Percentiles rank a stretch among this genome's conserved stretches.
Conservation (phyloP, 2,888 invertebrate species). For the Metopia argyrocephala region DNA sequence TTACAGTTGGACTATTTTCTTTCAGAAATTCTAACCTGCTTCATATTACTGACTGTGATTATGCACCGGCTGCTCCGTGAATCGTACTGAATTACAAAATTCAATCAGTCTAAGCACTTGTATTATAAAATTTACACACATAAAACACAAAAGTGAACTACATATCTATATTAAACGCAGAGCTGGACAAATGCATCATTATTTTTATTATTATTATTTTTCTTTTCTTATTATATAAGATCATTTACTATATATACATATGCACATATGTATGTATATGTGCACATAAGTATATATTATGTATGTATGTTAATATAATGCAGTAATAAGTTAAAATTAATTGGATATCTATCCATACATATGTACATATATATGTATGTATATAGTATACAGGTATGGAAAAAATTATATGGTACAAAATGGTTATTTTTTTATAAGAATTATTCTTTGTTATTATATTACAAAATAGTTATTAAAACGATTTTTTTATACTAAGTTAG, state of each 20-base stretch:
- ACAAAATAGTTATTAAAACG: too few species aligned
- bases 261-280: constrained; percentile 31
- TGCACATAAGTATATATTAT: constrained; percentile 53
- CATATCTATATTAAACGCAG: constrained; percentile 24
- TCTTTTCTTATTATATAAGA: constrained; percentile 42
- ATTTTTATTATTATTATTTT: constrained; percentile 25
- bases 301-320: constrained; percentile 28
- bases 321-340: too few species aligned
- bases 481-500: too few species aligned
- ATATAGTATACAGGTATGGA: too few species aligned
- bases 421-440: too few species aligned
- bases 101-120: constrained; percentile 51
- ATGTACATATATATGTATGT: constrained; percentile 25
- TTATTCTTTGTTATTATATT: too few species aligned
- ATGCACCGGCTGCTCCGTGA: constrained; percentile 73
- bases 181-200: constrained; percentile 47
- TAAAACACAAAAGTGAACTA: constrained; percentile 27
- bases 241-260: constrained; percentile 16
- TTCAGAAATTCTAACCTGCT: constrained; percentile 76
- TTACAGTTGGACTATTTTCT: constrained; percentile 75
- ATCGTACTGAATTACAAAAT: constrained; percentile 43
- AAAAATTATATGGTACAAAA: too few species aligned
- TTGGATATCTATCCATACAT: not conserved
- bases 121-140: constrained; percentile 45
- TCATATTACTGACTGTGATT: constrained; percentile 77